A percentile compares a stretch with the other conserved stretches of the same genome.
phyloP scores from a whole-genome alignment of 2,797 vertebrate species.

The Macrochelys suwanniensis region DNA sequence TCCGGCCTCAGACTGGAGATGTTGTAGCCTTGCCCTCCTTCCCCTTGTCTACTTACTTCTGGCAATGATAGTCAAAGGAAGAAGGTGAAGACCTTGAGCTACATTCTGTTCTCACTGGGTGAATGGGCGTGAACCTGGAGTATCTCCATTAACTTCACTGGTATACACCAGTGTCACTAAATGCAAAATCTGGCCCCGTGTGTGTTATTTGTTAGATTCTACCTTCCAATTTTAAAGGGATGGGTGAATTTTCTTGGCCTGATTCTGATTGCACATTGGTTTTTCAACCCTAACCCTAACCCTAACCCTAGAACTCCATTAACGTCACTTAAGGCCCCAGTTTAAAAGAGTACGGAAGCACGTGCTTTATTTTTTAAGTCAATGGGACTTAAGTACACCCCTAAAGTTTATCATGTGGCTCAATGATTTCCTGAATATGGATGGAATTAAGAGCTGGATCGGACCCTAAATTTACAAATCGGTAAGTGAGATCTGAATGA shows the following conservation, averaged over 20 bases:
- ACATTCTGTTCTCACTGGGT: accelerated
- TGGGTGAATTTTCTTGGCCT: neutral
- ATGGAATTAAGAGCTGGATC: neutral
- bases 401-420: neutral
- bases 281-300: no score
- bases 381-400: neutral
- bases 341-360: neutral
- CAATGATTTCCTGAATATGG: neutral
- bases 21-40: neutral
- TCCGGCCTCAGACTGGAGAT: neutral
- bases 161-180: neutral
- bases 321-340: neutral
- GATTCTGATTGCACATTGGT: accelerated
- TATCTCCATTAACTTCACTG: neutral
- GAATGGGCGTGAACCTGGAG: neutral
- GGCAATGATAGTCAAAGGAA: neutral
- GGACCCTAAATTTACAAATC: neutral
- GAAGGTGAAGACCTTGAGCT: neutral
- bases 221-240: neutral
- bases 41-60: accelerated
- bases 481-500: neutral
- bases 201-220: neutral
- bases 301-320: neutral
- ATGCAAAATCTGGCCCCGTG: neutral
- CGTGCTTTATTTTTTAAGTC: neutral